Base-by-base conservation (phyloP, 2,888 invertebrate genomes). In the Geotrupes spiniger region DNA sequence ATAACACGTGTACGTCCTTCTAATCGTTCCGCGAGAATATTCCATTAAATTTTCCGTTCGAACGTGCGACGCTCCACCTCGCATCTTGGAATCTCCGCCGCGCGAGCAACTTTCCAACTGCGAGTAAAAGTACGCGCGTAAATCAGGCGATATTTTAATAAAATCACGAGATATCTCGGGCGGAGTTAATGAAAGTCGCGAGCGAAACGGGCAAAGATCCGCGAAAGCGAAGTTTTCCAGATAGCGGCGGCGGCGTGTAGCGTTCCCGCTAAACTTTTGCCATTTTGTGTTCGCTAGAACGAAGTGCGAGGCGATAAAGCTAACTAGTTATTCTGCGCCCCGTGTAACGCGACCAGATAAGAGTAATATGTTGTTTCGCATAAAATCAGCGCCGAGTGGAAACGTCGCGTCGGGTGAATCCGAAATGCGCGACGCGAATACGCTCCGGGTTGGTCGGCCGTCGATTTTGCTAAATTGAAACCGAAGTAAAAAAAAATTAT, bases 261-360 rank as follows among this genome's bases (percentile, higher is more conserved):
- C 48, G 33, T 39, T 42, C 42, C 42, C 33, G 50, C 61, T 61
- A 66, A 69, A 69, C 66, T 69, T 69, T 69, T 65, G 68, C 67
- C 68, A 69, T 68, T 69, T 68, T 66, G 68, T 63, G 64, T 62
- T 63, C 65, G 58, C 65, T 62, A 66, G 66, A 64, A 68, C 60
- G 66, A 67, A 69, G 68, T 69, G 69, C 67, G 65, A 68, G 68
- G 58, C 66, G 68, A 69, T 69, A 69, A 69, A 68, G 61, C 64
- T 62, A 66, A 67, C 68, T 68, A 69, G 67, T 69, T 68, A 63
- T 57, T 57, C 60, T 56, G 47, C 52, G 53, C 53, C 52, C 53
- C 53, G 51, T 47, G 54, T 53, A 53, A 53, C 51, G 51, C 44
- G 51, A 41, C 51, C 40, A 54, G 59, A 61, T 60, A 61, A 60